A percentile compares a stretch with the other conserved stretches of the same genome.
phyloP scores from a whole-genome alignment of 2,888 invertebrate species.

The Seira musarum region DNA sequence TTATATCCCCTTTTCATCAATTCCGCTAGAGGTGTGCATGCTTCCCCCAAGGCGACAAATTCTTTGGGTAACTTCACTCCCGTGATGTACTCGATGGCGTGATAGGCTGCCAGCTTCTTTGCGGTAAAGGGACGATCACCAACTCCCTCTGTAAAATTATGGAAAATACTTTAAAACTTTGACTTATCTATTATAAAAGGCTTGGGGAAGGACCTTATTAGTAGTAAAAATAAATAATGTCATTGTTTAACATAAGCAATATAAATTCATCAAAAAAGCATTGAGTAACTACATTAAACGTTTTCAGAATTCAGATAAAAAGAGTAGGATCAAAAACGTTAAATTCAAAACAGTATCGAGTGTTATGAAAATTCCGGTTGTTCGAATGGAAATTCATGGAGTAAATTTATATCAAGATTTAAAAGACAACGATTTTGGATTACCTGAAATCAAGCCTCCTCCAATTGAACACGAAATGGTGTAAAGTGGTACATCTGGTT shows the following conservation, averaged over 20 bases:
- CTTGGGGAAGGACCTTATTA: too few species aligned
- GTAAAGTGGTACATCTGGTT: slow-evolving; percentile 16
- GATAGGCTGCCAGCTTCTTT: slow-evolving; percentile 17
- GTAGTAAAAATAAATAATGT: too few species aligned
- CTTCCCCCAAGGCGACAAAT: slow-evolving; percentile 25
- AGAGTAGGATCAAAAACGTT: background rate
- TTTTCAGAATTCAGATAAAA: too few species aligned
- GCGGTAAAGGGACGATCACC: slow-evolving; percentile 14
- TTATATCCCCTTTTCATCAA: background rate
- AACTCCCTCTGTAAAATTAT: slow-evolving; percentile 24
- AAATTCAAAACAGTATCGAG: background rate
- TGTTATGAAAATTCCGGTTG: background rate
- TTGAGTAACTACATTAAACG: too few species aligned
- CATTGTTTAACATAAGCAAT: too few species aligned
- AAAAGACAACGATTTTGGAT: background rate
- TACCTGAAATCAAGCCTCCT: slow-evolving; percentile 9
- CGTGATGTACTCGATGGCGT: slow-evolving; percentile 8
- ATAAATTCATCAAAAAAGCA: background rate
- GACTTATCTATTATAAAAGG: too few species aligned
- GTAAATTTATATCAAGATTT: slow-evolving; percentile 1
- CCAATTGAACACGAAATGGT: slow-evolving; percentile 10
- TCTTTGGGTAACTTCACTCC: slow-evolving; percentile 15
- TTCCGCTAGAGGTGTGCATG: background rate
- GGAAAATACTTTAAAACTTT: too few species aligned
- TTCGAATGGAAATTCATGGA: too few species aligned